A percentile compares a stretch with the other conserved stretches of the same genome.
These are phyloP conservation scores for Hymenopus coronatus DNA, from an alignment of 2,888 invertebrate species.

Conservation along the genomic window DNA sequence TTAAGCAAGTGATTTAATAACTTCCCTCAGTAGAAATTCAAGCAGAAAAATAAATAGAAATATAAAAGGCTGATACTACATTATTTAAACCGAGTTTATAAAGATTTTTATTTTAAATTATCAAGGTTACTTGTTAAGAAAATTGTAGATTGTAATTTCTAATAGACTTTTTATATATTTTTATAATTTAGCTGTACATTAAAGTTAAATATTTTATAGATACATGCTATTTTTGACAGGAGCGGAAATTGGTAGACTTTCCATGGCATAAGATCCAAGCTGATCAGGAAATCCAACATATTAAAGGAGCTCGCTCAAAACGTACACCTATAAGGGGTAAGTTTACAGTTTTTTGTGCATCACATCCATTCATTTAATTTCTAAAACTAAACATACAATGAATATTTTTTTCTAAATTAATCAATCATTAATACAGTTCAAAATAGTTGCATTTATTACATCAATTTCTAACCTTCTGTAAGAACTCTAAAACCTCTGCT, in stretches of 20 bases:
- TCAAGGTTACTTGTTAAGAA: no score
- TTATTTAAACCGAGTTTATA: no score
- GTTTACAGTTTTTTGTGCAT: not conserved
- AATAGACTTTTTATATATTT: not conserved
- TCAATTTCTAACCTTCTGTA: no score
- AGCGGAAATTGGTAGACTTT: conserved; percentile 63
- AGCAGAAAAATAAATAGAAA: no score
- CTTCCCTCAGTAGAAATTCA: no score
- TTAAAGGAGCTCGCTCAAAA: conserved; percentile 69
- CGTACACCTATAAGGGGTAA: conserved; percentile 79
- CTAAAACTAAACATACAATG: not conserved
- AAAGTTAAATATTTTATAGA: not conserved
- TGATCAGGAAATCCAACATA: conserved; percentile 51
- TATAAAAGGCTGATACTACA: no score
- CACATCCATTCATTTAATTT: not conserved
- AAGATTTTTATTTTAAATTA: no score
- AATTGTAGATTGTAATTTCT: no score
- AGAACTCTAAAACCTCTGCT: not conserved
- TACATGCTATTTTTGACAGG: conserved; percentile 43
- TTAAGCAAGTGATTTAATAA: no score
- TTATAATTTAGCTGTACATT: not conserved
- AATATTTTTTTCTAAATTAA: not conserved
- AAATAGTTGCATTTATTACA: not conserved
- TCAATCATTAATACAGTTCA: not conserved
- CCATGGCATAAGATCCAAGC: conserved; percentile 71